Evolutionary conservation across 1,140 invertebrate species (phyloP), one percentile per base, ranked within the genome.

Genomic region (Drosophila kohkoa): DNA sequence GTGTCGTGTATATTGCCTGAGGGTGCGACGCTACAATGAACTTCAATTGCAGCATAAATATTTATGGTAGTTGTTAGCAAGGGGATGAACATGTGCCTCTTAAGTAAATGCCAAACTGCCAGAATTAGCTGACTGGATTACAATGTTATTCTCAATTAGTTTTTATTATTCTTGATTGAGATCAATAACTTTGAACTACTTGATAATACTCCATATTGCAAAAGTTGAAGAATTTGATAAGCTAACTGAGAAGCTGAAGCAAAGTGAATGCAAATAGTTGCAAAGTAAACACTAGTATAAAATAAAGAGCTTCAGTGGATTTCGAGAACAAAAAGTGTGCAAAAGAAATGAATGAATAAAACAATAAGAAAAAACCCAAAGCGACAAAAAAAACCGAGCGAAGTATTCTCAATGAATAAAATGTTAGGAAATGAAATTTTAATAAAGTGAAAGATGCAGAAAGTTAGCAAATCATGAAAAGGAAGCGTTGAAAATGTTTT

Each of bases 1-100:
- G n/a, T 20, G 38, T n/a, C 25, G 67, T 68, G 58, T 74, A 57
- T 69, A 69, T 57, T 57, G 60, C 43, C 62, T 55, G 68, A 49
- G 58, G 38, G 60, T 45, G 58, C 59, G 35, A 8, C 8, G 35
- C 75, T 32, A 49, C 64, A 78, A 75, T 82, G 80, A 79, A 65
- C 81, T 67, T 58, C 59, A 79, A 82, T 79, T 75, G 81, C 76
- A 63, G 54, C 81, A 83, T 79, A 82, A 82, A 82, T 82, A 82
- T 82, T 83, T 79, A 82, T 82, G 75, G 60, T 59, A 54, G 11
- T 59, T 20, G 13, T 15, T 7, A 13, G 15, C 59, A 43, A 28
- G 38, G 65, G 49, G 13, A 41, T 20, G 16, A 10, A 5, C 7
- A 32, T 13, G 25, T 43, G 45, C n/a, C 3, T 8, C 10, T 66